Base-by-base conservation (phyloP, 2,888 invertebrate genomes). In the Brachynemurus nebulosus region DNA sequence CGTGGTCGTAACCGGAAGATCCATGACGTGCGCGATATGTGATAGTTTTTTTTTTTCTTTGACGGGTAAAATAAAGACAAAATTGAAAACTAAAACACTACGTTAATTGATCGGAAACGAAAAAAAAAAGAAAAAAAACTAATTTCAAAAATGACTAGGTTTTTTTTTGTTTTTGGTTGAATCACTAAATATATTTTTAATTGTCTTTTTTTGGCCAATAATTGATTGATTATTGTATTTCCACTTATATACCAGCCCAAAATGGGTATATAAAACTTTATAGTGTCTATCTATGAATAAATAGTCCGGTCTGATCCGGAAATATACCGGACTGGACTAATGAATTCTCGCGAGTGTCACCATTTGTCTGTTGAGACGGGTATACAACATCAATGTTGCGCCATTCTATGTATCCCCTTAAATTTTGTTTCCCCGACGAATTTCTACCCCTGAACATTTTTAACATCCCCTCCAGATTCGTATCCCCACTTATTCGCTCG, bases 271-370 rank as follows among this genome's bases (percentile, higher is more conserved):
- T 30, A n/a, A 3, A 30, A 30, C n/a, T 30, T n/a, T 27, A 27
- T 27, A 4, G 12, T 5, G 9, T 30, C 14, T 30, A 30, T 12
- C n/a, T 14, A 30, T 30, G 9, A 11, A 14, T 4, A 30, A 30
- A 30, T 14, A 14, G n/a, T 30, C 30, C 30, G 30, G 30, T 14
- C 14, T 30, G n/a, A 30, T 30, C 30, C 30, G 30, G 30, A 30
- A 30, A 30, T 30, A 30, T 30, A 30, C 30, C 30, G 30, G 30
- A 30, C 30, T 30, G 14, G n/a, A 30, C 30, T 14, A 30, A 30
- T 30, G 30, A n/a, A 14, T 30, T 12, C 30, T 30, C 4, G 14
- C n/a, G 30, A 30, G 14, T 30, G 30, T 14, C 30, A 30, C 30
- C 30, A 30, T 30, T 30, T 30, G 30, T n/a, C n/a, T n/a, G n/a